Conservation (phyloP, 2,888 invertebrate species). For the Caradrina kadenii region DNA sequence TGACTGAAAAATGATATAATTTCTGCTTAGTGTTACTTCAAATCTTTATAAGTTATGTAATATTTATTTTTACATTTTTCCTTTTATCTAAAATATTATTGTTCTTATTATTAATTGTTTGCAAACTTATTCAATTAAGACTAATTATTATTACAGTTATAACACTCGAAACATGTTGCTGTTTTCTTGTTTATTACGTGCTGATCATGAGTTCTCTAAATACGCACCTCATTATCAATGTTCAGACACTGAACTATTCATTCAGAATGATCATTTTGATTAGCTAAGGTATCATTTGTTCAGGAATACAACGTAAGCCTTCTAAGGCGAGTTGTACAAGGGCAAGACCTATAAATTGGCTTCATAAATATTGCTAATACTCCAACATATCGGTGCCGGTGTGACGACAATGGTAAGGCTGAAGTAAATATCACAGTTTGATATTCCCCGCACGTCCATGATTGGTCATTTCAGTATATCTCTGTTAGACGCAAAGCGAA, state of each 20-base stretch:
- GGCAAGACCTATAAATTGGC: slow-evolving; percentile 43
- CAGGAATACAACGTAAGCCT: slow-evolving; percentile 36
- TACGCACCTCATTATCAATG: background rate
- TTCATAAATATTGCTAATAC: slow-evolving; percentile 58
- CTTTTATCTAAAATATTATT: too few species aligned
- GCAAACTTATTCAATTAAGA: slow-evolving; percentile 1
- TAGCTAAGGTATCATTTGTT: slow-evolving; percentile 15
- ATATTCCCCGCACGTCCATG: slow-evolving; percentile 83
- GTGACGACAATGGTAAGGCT: slow-evolving; percentile 68
- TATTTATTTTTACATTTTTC: too few species aligned
- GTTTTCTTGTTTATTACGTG: background rate
- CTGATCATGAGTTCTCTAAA: slow-evolving; percentile 3
- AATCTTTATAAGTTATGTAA: too few species aligned
- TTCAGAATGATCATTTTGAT: background rate
- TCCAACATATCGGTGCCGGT: slow-evolving; percentile 73
- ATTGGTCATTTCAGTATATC: slow-evolving; percentile 90
- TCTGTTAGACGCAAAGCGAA: slow-evolving; percentile 84
- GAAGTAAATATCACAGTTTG: slow-evolving; percentile 78
- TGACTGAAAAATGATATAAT: too few species aligned
- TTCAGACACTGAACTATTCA: background rate
- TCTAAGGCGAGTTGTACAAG: slow-evolving; percentile 37
- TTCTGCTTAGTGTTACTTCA: too few species aligned
- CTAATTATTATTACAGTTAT: background rate
- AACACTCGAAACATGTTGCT: slow-evolving; percentile 6
- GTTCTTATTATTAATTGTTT: slow-evolving; percentile 7